These are phyloP conservation scores for Kryptopterus vitreolus DNA, from an alignment of 2,797 vertebrate genomes.

Conservation along the genomic window DNA sequence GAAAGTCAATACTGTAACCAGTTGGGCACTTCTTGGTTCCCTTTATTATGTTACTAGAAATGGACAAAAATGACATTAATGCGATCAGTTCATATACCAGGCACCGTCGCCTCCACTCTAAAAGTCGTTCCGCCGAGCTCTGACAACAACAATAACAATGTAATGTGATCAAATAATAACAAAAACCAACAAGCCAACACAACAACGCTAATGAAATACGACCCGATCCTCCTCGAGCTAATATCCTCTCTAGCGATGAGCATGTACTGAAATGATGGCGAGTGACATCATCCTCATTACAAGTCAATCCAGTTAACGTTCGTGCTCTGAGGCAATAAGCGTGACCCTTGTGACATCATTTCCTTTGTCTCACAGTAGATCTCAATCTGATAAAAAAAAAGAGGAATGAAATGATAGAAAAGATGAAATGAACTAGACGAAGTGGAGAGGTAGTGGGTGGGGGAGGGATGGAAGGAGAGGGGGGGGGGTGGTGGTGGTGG, in stretches of 20 bases:
- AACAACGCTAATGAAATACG: neutral
- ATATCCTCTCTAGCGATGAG: neutral
- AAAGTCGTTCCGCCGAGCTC: neutral
- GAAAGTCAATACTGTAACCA: too few relatives aligned
- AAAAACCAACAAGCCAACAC: neutral
- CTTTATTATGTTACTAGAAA: neutral
- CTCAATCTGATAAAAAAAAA: slow-evolving; percentile 5
- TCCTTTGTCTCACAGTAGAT: slow-evolving; percentile 7
- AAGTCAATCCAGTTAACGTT: neutral
- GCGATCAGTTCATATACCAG: neutral
- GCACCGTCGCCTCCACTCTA: neutral
- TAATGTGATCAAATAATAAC: neutral
- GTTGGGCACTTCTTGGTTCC: neutral
- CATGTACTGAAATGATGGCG: neutral
- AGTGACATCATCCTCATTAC: neutral
- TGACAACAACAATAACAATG: slow-evolving; percentile 7
- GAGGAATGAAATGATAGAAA: neutral
- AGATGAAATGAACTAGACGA: neutral
- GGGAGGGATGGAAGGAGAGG: neutral
- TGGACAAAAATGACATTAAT: neutral
- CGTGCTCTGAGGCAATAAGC: neutral
- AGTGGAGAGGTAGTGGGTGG: neutral
- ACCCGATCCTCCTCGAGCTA: neutral
- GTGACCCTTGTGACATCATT: slow-evolving; percentile 3
- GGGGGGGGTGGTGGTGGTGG: neutral